Conservation (phyloP, 1,140 invertebrate genomes). For the Batillaria attramentaria region DNA sequence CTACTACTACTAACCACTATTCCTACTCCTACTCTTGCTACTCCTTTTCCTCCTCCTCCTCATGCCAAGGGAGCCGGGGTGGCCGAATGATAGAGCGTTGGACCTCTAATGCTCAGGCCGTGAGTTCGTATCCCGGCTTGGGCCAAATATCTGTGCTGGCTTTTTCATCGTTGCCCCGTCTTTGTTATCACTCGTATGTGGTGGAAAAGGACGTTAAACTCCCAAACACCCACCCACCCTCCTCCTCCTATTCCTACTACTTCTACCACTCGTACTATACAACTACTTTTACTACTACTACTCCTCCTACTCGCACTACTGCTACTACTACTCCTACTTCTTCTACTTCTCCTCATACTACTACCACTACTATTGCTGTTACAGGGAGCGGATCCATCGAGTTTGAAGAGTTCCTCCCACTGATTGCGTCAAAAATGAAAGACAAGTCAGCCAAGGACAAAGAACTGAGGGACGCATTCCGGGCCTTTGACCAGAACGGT, state of each 20-base stretch:
- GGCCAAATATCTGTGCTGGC: too few species aligned
- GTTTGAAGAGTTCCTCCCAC: conserved; percentile 51
- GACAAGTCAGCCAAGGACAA: conserved; percentile 29
- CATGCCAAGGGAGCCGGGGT: too few species aligned
- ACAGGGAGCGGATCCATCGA: conserved; percentile 52
- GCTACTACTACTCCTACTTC: not conserved
- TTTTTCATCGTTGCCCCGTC: not conserved
- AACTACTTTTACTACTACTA: too few species aligned
- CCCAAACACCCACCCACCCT: not conserved
- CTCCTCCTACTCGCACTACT: not conserved
- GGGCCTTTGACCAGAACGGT: conserved; percentile 97
- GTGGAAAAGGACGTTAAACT: not conserved
- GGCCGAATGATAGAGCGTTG: too few species aligned
- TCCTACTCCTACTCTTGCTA: too few species aligned
- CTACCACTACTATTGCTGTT: too few species aligned
- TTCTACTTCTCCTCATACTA: not conserved
- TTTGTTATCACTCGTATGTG: not conserved
- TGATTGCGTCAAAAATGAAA: conserved; percentile 43
- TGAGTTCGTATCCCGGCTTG: too few species aligned
- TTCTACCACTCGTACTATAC: too few species aligned
- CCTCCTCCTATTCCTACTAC: not conserved
- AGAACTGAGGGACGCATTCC: conserved; percentile 97
- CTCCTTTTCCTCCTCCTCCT: too few species aligned
- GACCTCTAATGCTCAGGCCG: too few species aligned
- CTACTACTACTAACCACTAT: too few species aligned